Evolutionary conservation across 2,888 invertebrate species (phyloP), one percentile per base, ranked within the genome.

Genomic region (Epinotia ramella): DNA sequence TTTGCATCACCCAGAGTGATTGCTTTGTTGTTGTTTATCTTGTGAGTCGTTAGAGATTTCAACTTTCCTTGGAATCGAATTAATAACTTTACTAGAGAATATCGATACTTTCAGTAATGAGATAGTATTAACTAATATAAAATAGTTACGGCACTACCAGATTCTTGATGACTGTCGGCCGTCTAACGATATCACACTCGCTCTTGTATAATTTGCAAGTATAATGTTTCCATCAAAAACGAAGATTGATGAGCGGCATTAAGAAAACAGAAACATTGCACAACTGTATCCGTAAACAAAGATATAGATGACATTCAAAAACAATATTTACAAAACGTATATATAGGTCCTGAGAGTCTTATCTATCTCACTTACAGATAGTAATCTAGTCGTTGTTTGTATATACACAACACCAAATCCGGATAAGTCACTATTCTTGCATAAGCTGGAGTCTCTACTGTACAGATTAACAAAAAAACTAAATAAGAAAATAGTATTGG

Each of bases 1-100:
- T 70, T 64, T 59, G 28, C 59, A 74, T 74, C 59, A 49, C 69
- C 69, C 57, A n/a, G 57, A 28, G 69, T 59, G 64, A 24, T 65
- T 20, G 46, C 57, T n/a, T 65, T 46, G 69, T 64, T 53, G 56
- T 63, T 53, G 28, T 18, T 7, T 49, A 28, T 66, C 73, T 66
- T 18, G 57, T 16, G 65, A 59, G 40, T 71, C 53, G 66, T 73
- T 73, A 44, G 13, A 6, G 28, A 16, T 68, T 69, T 60, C 24
- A 46, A 60, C 16, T 28, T 68, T 46, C 18, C 5, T 53, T 53
- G 28, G 53, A n/a, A 53, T 53, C n/a, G 5, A 53, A 53, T 40
- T 40, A 40, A 5, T 53, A 53, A 13, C n/a, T 53, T 5, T 13
- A 16, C n/a, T 53, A 53, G 40, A 40, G 1, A 53, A 16, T 53